Base-by-base conservation (phyloP, 2,888 invertebrate genomes). In the Escarpia spicata region DNA sequence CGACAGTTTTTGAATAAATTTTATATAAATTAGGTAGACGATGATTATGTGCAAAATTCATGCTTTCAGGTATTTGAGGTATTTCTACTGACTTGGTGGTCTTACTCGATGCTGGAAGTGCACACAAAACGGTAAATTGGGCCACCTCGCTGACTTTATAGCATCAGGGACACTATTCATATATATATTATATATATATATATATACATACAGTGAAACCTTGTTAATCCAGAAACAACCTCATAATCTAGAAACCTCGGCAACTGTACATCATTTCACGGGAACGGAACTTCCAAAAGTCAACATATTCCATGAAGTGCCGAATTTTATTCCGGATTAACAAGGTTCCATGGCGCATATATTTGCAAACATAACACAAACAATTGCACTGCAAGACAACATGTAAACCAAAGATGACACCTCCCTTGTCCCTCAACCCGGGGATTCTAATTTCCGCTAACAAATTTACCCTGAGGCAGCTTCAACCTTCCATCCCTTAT, bases 391-490 rank as follows among this genome's bases (percentile, higher is more conserved):
- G n/a, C 75, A 75, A 75, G 15, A 75, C 15, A 75, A 15, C 19
- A 75, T 26, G 26, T 26, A 15, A 75, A 26, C 26, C 75, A 26
- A 75, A 15, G 19, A 75, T 75, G 75, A 75, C 75, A 0, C 26
- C 4, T 60, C 60, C 75, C n/a, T 26, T n/a, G 75, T 75, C 75
- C 75, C n/a, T 19, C 75, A 75, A 75, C n/a, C n/a, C 19, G 52
- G 52, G 52, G 75, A 2, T 75, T 19, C 75, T 6, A n/a, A 75
- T 26, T 75, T 26, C n/a, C 75, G 26, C n/a, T 75, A 75, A 75
- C 75, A 75, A 75, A 75, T 75, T 75, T 75, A 75, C 75, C 75
- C 75, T 75, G 75, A 75, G 75, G 75, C 26, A 75, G 75, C n/a
- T 75, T 75, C 75, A 75, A 26, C 26, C 75, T 75, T 75, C 75